Conservation (phyloP, 2,797 vertebrate species). For the Platalea minor region DNA sequence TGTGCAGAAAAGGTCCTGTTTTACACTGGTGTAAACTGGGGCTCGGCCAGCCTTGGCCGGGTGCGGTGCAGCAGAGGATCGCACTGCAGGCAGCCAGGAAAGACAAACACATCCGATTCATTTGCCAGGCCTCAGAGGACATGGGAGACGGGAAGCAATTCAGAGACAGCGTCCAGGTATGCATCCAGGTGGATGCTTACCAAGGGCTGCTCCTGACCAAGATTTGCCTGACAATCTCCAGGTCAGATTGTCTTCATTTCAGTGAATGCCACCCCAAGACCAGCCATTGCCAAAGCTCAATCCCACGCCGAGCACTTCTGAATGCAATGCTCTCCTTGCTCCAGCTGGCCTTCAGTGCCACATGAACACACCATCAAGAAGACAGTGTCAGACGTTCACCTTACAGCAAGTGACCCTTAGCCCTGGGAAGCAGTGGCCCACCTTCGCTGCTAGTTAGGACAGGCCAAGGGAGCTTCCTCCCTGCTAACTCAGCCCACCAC, state of each 20-base stretch:
- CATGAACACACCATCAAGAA: background rate
- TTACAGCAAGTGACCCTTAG: background rate
- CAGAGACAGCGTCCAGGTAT: background rate
- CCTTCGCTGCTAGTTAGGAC: background rate
- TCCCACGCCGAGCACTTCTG: background rate
- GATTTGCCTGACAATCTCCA: background rate
- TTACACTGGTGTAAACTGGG: rapidly evolving
- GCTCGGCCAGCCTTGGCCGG: background rate
- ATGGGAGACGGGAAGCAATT: rapidly evolving
- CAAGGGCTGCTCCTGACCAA: background rate
- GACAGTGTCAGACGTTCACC: background rate
- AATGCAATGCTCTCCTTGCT: background rate
- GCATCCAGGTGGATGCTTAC: background rate
- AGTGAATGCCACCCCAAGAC: background rate
- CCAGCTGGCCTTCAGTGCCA: background rate
- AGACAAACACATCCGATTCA: background rate
- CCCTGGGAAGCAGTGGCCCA: background rate
- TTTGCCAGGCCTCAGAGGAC: background rate
- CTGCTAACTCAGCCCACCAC: background rate
- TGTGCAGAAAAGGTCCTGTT: background rate
- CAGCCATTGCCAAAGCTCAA: background rate
- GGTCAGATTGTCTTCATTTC: background rate
- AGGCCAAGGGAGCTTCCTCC: background rate
- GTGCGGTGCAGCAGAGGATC: background rate
- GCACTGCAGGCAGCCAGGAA: background rate